A percentile compares a stretch with the other conserved stretches of the same genome.
phyloP scores from a whole-genome alignment of 2,797 vertebrate genomes.

The Ispidina picta region DNA sequence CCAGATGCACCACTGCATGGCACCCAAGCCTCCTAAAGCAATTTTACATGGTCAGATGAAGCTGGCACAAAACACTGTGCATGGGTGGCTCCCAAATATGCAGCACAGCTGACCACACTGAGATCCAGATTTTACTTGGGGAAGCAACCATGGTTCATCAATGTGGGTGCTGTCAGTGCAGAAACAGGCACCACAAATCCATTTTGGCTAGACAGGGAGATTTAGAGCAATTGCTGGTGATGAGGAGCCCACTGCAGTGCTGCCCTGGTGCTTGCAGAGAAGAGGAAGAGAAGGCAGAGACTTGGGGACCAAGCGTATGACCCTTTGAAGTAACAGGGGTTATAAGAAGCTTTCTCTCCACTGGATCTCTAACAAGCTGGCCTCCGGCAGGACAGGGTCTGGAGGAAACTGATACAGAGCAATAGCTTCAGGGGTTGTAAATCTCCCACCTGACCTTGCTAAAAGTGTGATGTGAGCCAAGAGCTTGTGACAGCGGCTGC shows the following conservation, averaged over 20 bases:
- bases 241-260: rapidly evolving
- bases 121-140: background rate
- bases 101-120: background rate
- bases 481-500: rapidly evolving
- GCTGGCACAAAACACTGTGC: background rate
- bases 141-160: background rate
- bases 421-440: background rate
- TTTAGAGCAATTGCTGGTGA: background rate
- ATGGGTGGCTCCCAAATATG: background rate
- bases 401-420: background rate
- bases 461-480: background rate
- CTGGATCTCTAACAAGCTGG: background rate
- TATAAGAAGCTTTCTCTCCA: rapidly evolving
- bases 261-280: background rate
- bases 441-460: background rate
- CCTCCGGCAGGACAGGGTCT: background rate
- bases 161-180: rapidly evolving
- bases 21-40: background rate
- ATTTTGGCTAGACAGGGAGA: background rate
- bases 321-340: background rate
- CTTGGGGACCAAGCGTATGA: rapidly evolving
- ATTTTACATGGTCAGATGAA: background rate
- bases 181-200: background rate
- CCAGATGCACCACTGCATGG: background rate
- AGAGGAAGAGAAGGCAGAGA: background rate